phyloP scores from a whole-genome alignment of 2,113 vertebrate species.

The Nothoprocta pentlandii region DNA sequence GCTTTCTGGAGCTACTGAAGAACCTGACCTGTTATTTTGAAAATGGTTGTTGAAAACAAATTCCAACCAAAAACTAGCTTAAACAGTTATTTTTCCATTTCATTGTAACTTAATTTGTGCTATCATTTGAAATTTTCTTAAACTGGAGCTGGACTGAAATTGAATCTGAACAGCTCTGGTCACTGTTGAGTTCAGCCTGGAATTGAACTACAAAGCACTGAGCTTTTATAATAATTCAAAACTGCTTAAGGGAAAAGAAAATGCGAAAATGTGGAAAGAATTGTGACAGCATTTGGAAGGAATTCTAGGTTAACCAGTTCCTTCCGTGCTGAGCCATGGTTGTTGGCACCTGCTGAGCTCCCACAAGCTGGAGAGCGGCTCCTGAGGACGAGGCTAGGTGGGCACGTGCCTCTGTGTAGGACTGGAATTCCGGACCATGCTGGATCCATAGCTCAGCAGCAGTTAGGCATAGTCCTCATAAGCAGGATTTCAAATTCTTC shows the following conservation, averaged over 20 bases:
- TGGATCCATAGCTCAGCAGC: not conserved
- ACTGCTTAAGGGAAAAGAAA: not conserved
- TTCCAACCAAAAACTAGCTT: not conserved
- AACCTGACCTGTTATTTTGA: not conserved
- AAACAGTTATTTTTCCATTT: not conserved
- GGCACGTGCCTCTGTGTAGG: accelerated
- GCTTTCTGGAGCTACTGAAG: not conserved
- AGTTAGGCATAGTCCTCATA: not conserved
- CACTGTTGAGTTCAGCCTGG: not conserved
- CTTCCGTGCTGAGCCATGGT: too few species aligned
- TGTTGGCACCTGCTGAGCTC: not conserved
- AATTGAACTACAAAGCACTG: not conserved
- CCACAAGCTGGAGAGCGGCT: not conserved
- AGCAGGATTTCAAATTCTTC: not conserved
- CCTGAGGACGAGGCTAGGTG: not conserved
- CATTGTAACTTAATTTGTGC: not conserved
- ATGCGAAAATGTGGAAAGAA: not conserved
- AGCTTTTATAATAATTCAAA: not conserved
- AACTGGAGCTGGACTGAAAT: not conserved
- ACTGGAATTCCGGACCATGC: accelerated
- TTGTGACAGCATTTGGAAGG: not conserved
- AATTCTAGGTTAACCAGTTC: not conserved
- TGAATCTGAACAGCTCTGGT: not conserved
- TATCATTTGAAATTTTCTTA: not conserved
- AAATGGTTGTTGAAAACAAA: not conserved